Base-by-base conservation (phyloP, 2,113 vertebrate species). In the Phaetusa simplex region DNA sequence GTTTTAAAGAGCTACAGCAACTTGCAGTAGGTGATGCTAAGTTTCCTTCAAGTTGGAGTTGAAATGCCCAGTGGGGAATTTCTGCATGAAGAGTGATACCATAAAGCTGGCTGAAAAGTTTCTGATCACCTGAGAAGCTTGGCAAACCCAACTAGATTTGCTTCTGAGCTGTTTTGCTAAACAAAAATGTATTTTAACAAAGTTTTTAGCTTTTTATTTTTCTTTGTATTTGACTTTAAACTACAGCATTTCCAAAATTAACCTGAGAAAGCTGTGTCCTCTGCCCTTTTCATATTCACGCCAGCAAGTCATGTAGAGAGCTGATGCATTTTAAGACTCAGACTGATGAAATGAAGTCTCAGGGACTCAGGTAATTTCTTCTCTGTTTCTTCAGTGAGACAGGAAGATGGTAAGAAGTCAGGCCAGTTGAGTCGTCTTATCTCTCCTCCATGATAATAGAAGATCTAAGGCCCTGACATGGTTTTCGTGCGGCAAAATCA, bases 181-280 rank as follows among this genome's bases (percentile, higher is more conserved):
- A 12, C 38, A 14, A 47, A 40, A 59, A 1, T 7, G 1, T 12
- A 2, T 21, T 32, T 34, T 12, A 36, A 40, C 2, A 1, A 26
- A 30, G 34, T 4, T 61, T 52, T 70, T 27, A 43, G 12, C 27
- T 40, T 55, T 59, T 21, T 5, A 3, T 5, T 85, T 82, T 59
- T 58, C 29, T 40, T 73, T 85, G 34, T 5, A 6, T 47, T 72
- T 67, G 23, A 27, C 17, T 88, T 84, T 26, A 55, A 82, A 55
- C 22, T 22, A 27, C 52, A 47, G 14, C 14, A 7, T n/a, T 58
- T 38, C 64, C 43, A 69, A 50, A 71, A 47, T 26, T 4, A 43
- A 64, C 38, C 42, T 6, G 14, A 26, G 74, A 38, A 36, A 62
- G 5, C 36, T 17, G 30, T 58, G 30, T 23, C 53, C 45, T 69